Conservation (phyloP, 2,797 vertebrate species). For the Muscicapa comitata region DNA sequence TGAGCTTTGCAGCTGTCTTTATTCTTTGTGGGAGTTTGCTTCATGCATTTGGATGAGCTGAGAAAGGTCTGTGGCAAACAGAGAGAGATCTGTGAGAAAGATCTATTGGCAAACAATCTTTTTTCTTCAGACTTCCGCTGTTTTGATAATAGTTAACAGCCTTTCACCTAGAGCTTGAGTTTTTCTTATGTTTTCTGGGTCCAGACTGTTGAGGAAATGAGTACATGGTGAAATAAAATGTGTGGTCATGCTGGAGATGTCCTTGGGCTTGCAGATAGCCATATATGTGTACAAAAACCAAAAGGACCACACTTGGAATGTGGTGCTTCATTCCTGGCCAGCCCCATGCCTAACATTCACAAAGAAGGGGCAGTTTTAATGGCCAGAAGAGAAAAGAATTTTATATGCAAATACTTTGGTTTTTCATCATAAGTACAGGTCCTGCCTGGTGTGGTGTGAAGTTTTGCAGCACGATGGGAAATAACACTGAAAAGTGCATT, state of each 20-base stretch:
- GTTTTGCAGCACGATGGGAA: neutral
- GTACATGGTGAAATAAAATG: neutral
- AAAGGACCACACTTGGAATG: neutral
- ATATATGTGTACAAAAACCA: accelerated
- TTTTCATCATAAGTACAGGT: neutral
- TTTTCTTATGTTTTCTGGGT: neutral
- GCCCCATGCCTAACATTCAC: neutral
- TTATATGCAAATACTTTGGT: neutral
- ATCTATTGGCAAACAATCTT: neutral
- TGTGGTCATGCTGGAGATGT: neutral
- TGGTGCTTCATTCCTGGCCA: neutral
- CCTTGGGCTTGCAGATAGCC: neutral
- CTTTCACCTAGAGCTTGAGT: neutral
- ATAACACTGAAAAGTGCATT: neutral
- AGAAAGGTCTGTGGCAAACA: neutral
- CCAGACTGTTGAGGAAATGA: neutral
- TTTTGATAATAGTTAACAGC: neutral
- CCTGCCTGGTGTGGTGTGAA: neutral
- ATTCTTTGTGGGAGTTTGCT: neutral
- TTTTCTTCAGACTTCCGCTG: neutral
- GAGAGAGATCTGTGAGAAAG: neutral
- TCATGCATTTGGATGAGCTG: neutral
- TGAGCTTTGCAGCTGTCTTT: neutral
- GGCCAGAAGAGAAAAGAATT: neutral
- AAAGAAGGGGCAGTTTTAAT: neutral